Base-by-base conservation (phyloP, 2,797 vertebrate genomes). In the Sternotherus odoratus region DNA sequence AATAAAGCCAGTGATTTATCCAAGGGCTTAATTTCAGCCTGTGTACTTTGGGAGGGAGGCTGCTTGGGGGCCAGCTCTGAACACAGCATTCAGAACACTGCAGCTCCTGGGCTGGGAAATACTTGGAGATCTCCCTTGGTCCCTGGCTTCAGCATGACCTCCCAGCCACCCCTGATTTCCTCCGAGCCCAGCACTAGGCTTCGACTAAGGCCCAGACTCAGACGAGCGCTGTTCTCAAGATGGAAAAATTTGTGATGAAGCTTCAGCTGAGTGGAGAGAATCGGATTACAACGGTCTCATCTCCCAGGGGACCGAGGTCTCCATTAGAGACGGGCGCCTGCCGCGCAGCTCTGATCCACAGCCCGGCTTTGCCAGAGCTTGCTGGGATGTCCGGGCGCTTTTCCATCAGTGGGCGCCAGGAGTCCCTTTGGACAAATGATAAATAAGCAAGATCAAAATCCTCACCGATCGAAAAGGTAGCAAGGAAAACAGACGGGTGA, bases 361-460 rank as follows among this genome's bases (percentile, higher is more conserved):
- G 69, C 69, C 72, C 23, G 21, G 39, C 66, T 26, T 28, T 16
- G 39, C 24, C n/a, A n/a, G 60, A n/a, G 6, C 33, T 8, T 21
- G 63, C n/a, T 11, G 63, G 63, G 60, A 16, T 16, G 28, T 30
- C 30, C n/a, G 33, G 60, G 33, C 9, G 60, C 12, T 60, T n/a
- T 66, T 2, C n/a, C n/a, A 36, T 6, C 63, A 1, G 5, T 36
- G 17, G 19, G n/a, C 1, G 8, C 17, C 17, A 36, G n/a, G n/a
- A 36, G 63, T 36, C n/a, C 9, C 63, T 66, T 36, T 12, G 5
- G 63, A 5, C 12, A 23, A n/a, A 5, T 12, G 12, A n/a, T 17
- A 43, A 28, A 5, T 21, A 26, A 16, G 43, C 43, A 74, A 74
- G 72, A 26, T 28, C 43, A 28, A 46, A 74, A 74, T 39, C 39